Base-by-base conservation (phyloP, 2,888 invertebrate species). In the Marasmarcha lunaedactyla region DNA sequence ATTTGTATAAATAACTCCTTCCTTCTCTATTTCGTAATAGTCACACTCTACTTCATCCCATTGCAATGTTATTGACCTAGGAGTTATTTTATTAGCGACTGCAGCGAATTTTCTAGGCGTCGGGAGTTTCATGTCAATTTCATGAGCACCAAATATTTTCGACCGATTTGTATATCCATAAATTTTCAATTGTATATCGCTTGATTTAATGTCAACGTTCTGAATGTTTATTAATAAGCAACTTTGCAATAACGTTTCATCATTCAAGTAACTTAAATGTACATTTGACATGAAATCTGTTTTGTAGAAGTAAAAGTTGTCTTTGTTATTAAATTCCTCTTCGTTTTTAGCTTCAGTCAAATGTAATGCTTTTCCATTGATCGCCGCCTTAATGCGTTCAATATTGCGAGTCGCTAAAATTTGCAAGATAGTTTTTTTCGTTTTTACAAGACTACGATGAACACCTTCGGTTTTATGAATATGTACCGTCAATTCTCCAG, bases 21-120 rank as follows among this genome's bases (percentile, higher is more conserved):
- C 69, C 59, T 63, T 67, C 49, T 77, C 72, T 25, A 81, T 66
- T 59, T 81, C 81, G 42, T 72, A 72, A 46, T 60, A 70, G 39
- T 44, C 41, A 1, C 55, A 64, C 7, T 54, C 42, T 9, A 53
- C 48, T 26, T 42, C 11, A 0, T 62, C 47, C 81, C 79, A 81
- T 15, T 55, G 45, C 25, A 79, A 39, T 15, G 53, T 52, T 3
- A 77, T 52, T 6, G 62, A 56, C 13, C 55, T 63, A 9, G 61
- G 41, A n/a, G 63, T 60, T 15, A 53, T 55, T 36, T 59, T 54
- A 20, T 55, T 49, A 13, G 61, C 50, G 1, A 49, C 35, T 9
- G 49, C 53, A 20, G 51, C 47, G 12, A 76, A 63, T 30, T 47
- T 49, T 1, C 44, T 36, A 1, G 76, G 72, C 7, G 51, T 42